Percentiles rank a stretch among this genome's conserved stretches.
These are phyloP conservation scores for Chloromyia formosa DNA, from an alignment of 2,888 invertebrate genomes.

Conservation along the genomic window DNA sequence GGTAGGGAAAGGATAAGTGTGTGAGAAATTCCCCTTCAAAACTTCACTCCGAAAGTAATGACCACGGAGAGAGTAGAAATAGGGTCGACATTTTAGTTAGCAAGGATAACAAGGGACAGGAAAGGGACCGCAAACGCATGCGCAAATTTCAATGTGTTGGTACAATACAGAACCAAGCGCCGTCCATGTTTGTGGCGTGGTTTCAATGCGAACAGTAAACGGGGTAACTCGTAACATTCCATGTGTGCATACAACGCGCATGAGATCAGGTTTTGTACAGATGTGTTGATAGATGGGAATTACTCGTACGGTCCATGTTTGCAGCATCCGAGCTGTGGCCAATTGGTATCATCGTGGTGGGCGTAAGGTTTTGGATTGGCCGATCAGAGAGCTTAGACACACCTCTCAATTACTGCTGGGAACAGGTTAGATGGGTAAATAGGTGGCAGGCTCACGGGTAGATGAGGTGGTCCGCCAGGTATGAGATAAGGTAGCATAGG, in stretches of 20 bases:
- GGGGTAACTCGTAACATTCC: not conserved
- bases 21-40: not conserved
- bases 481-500: constrained; percentile 12
- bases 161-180: not conserved
- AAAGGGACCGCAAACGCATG: not conserved
- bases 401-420: not conserved
- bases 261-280: not conserved
- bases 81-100: too few species aligned
- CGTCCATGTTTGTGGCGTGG: constrained; percentile 33
- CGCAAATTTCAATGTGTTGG: not conserved
- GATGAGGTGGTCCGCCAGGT: constrained; percentile 26
- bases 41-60: constrained; percentile 25
- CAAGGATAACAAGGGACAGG: not conserved
- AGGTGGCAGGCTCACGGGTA: not conserved
- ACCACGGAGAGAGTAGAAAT: not conserved
- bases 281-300: not conserved
- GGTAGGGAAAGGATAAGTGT: not conserved
- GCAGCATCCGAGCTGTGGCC: not conserved
- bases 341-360: constrained; percentile 3
- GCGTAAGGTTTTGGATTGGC: constrained; percentile 16
- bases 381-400: not conserved
- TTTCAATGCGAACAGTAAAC: not conserved
- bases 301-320: constrained; percentile 20
- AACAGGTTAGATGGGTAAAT: constrained; percentile 5
- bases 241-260: not conserved